These are phyloP conservation scores for Athripsodes cinereus DNA, from an alignment of 2,888 invertebrate genomes.

Conservation along the genomic window DNA sequence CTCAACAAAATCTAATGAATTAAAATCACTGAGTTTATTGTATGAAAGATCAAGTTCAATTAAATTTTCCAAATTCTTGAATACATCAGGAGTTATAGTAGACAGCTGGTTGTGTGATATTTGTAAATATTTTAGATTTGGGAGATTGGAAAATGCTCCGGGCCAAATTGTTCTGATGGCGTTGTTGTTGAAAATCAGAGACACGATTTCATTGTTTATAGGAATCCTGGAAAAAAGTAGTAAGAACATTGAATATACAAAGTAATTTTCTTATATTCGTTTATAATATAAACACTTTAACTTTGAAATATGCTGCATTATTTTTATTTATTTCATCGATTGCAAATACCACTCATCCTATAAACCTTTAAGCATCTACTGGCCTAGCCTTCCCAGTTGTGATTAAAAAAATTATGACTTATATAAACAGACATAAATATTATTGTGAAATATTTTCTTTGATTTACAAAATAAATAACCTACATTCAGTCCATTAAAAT, in stretches of 20 bases:
- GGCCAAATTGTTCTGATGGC: constrained; percentile 45
- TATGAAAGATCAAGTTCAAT: constrained; percentile 50
- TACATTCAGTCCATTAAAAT: too few relatives aligned
- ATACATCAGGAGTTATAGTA: constrained; percentile 42
- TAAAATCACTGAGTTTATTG: constrained; percentile 44
- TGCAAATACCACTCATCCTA: background rate
- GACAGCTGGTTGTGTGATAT: constrained; percentile 46
- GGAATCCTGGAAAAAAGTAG: constrained; percentile 39
- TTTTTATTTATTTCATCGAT: too few relatives aligned
- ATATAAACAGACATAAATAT: too few relatives aligned
- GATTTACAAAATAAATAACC: too few relatives aligned
- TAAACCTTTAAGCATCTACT: background rate
- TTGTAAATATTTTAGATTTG: constrained; percentile 41
- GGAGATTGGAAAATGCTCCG: constrained; percentile 41
- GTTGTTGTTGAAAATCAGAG: constrained; percentile 42
- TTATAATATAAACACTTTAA: too few relatives aligned
- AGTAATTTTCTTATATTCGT: too few relatives aligned
- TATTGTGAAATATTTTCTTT: too few relatives aligned
- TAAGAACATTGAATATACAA: background rate
- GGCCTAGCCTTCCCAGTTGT: too few relatives aligned
- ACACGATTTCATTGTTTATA: constrained; percentile 41
- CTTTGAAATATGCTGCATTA: too few relatives aligned
- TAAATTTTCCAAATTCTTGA: constrained; percentile 40
- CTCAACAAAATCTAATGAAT: constrained; percentile 38
- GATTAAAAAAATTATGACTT: too few relatives aligned